Conservation (phyloP, 2,113 vertebrate species). For the Poecilia latipinna region DNA sequence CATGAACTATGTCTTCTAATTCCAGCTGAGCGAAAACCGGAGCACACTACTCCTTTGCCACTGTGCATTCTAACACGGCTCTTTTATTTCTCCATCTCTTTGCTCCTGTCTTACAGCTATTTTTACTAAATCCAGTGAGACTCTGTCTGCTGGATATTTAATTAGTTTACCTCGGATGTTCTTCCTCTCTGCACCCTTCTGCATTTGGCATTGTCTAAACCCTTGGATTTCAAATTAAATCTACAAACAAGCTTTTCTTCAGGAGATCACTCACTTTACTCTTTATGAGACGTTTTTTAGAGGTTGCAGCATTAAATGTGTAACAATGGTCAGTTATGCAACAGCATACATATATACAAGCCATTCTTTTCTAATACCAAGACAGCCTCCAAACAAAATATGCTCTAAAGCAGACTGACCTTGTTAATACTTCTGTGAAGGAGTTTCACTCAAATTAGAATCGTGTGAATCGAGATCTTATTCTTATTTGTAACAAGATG, state of each 20-base stretch:
- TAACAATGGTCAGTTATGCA: background rate
- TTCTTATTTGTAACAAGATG: background rate
- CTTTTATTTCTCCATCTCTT: slow-evolving; percentile 36
- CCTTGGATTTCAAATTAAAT: slow-evolving; percentile 2
- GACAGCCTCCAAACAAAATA: background rate
- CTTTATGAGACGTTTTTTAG: background rate
- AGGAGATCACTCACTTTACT: background rate
- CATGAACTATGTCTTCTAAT: slow-evolving; percentile 19
- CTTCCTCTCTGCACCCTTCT: background rate
- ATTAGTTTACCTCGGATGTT: background rate
- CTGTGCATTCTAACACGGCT: slow-evolving; percentile 9
- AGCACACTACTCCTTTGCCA: slow-evolving; percentile 14
- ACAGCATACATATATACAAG: background rate
- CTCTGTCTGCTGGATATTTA: background rate
- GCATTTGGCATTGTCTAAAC: slow-evolving; percentile 2
- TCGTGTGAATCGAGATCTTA: background rate
- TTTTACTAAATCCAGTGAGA: slow-evolving; percentile 14
- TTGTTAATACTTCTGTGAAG: background rate
- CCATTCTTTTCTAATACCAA: background rate
- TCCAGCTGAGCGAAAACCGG: slow-evolving; percentile 13
- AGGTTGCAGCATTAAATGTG: too few relatives aligned
- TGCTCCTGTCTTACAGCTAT: background rate
- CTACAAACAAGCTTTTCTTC: too few relatives aligned
- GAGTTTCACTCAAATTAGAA: background rate
- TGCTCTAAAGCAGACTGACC: background rate